Evolutionary conservation across 1,140 invertebrate species (phyloP).

Genomic region (Phymorhynchus buccinoides): DNA sequence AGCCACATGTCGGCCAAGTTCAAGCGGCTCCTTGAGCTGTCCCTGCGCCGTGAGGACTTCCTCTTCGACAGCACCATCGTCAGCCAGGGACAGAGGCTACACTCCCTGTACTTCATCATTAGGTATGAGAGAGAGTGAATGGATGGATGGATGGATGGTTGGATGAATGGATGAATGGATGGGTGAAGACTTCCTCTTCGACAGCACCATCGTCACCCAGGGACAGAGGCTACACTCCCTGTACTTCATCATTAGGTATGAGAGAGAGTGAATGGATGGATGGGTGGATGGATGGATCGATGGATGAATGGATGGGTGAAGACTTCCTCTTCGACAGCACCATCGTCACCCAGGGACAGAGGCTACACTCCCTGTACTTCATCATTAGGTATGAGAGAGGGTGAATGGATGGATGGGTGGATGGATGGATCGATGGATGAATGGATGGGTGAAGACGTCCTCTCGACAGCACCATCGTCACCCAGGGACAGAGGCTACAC

Average conservation of each 20-base stretch:
- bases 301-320: too few species aligned
- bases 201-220: too few species aligned
- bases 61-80: conserved; percentile 59
- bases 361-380: conserved; percentile 58
- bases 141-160: too few species aligned
- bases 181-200: too few species aligned
- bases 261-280: too few species aligned
- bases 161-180: too few species aligned
- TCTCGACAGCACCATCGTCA: conserved; percentile 56
- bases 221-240: too few species aligned
- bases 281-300: too few species aligned
- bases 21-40: conserved; percentile 68
- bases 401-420: not conserved
- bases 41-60: conserved; percentile 59
- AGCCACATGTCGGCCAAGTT: conserved; percentile 61
- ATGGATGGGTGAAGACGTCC: conserved; percentile 47
- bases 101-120: conserved; percentile 62
- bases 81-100: conserved; percentile 58
- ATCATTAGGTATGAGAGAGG: conserved; percentile 56
- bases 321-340: conserved; percentile 55
- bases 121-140: too few species aligned
- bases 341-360: conserved; percentile 61
- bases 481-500: conserved; percentile 58
- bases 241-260: too few species aligned
- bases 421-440: not conserved